Percentiles rank a stretch among this genome's conserved stretches.
phyloP scores from a whole-genome alignment of 2,888 invertebrate genomes.

The Meta bourneti region DNA sequence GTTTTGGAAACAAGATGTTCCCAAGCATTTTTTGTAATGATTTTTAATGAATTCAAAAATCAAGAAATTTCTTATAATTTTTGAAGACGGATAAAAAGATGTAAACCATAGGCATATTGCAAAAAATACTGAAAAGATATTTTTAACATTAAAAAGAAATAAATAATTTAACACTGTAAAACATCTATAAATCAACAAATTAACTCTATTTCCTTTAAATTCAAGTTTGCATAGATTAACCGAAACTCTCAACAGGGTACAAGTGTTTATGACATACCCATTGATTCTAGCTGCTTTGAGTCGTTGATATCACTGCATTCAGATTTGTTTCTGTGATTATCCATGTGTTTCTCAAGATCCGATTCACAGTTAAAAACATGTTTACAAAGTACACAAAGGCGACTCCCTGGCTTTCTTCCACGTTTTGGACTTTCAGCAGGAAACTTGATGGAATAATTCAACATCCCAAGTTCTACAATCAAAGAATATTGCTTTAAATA shows the following conservation, averaged over 20 bases:
- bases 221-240: too few species aligned
- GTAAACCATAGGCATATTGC: neutral
- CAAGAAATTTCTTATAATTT: too few species aligned
- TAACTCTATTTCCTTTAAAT: too few species aligned
- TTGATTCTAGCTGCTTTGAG: constrained; percentile 11
- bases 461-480: neutral
- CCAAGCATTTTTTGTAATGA: too few species aligned
- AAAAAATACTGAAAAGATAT: neutral
- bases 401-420: constrained; percentile 72
- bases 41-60: too few species aligned
- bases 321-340: constrained; percentile 43
- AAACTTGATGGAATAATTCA: neutral
- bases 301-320: neutral
- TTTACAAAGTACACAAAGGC: constrained; percentile 69
- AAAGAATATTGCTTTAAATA: neutral
- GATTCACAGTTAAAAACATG: constrained; percentile 58
- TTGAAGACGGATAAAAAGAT: neutral
- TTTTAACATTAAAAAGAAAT: neutral
- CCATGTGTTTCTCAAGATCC: constrained; percentile 65
- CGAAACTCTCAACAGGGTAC: too few species aligned
- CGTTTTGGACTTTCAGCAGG: constrained; percentile 43
- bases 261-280: constrained; percentile 25
- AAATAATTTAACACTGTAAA: neutral
- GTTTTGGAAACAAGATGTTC: too few species aligned
- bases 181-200: too few species aligned